Evolutionary conservation across 2,888 invertebrate genomes (phyloP), one percentile per base, ranked within the genome.

Genomic region (Ennomos fuscantarius): DNA sequence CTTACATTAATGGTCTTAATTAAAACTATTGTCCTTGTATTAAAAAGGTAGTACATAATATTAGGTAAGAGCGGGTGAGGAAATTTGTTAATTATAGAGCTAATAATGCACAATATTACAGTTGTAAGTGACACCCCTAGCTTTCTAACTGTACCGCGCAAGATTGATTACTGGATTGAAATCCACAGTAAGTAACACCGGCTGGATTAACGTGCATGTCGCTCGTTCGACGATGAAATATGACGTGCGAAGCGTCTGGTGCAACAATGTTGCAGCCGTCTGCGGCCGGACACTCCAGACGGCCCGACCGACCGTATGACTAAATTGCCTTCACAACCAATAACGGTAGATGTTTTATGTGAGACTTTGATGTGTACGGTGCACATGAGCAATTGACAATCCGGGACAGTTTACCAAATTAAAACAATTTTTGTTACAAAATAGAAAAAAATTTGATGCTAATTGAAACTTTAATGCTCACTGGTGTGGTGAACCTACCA

Each of bases 301-400:
- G 80, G 51, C n/a, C 70, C 69, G 82, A 81, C 84, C 81, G 37
- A 70, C 70, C 78, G 82, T 82, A 86, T 86, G 79, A 82, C 82
- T 85, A 85, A 86, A 87, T 86, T 84, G 81, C 80, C 52, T 68
- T 72, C 72, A 69, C 69, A 73, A 76, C 77, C 76, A 74, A 76
- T 82, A 84, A 82, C 84, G 78, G 83, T 76, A 70, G 52, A 72
- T 70, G 65, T 62, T 68, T 73, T 69, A 71, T 72, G 63, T 68
- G 66, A 64, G 66, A 70, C 64, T 68, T 63, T 65, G 68, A 70
- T 63, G 42, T 45, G 62, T 63, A 48, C 57, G 66, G 65, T 68
- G 64, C 39, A 66, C 68, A 75, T 61, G 63, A 34, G 33, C 2
- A 10, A n/a, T 50, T 46, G 42, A 11, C 31, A 12, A 12, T 43